Percentiles rank a stretch among this genome's conserved stretches.
phyloP scores from a whole-genome alignment of 2,113 vertebrate species.

The Fulmarus glacialis region DNA sequence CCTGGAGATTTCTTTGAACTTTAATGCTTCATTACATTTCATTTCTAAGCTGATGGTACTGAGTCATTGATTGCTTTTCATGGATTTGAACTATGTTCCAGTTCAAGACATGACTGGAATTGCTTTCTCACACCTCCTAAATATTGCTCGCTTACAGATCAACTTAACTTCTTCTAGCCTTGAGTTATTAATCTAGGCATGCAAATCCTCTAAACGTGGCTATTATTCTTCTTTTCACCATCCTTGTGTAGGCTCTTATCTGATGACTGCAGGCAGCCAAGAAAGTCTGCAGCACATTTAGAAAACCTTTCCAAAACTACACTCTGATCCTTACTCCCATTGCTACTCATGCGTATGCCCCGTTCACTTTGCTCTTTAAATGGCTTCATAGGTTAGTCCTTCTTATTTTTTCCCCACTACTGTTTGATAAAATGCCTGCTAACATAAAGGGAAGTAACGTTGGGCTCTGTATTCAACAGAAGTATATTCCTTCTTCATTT shows the following conservation, averaged over 20 bases:
- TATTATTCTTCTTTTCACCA: conserved; percentile 10
- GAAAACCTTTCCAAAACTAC: neutral
- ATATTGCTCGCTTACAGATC: neutral
- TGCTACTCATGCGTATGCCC: neutral
- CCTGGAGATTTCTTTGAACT: conserved; percentile 31
- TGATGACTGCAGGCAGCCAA: conserved; percentile 1
- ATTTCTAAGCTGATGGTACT: neutral
- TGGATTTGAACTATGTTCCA: conserved; percentile 15
- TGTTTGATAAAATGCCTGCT: neutral
- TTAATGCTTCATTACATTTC: neutral
- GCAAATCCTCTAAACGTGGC: neutral
- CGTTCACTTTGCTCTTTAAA: neutral
- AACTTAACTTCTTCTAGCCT: neutral
- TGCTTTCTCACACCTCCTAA: conserved; percentile 42
- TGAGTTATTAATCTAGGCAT: neutral
- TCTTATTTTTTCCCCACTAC: neutral
- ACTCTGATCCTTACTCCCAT: neutral
- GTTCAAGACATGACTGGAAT: neutral
- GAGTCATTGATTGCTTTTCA: conserved; percentile 32
- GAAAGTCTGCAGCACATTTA: neutral
- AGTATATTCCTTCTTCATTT: neutral
- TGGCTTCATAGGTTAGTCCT: neutral
- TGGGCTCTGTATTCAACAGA: neutral
- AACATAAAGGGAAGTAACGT: neutral
- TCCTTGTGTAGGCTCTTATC: neutral